Evolutionary conservation across 2,888 invertebrate genomes (phyloP).

Genomic region (Linyphia triangularis): DNA sequence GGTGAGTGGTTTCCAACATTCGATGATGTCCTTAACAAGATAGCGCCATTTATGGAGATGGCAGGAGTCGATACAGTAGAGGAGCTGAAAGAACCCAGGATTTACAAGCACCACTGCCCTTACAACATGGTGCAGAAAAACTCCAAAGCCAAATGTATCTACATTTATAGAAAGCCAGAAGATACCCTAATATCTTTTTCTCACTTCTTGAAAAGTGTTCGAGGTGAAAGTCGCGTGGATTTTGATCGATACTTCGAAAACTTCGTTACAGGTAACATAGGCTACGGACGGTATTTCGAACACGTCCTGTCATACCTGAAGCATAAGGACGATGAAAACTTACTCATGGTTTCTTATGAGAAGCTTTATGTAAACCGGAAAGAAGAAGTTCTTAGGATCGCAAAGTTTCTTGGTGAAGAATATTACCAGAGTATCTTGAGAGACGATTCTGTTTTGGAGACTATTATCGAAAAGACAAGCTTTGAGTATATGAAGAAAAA

Average conservation of each 20-base stretch:
- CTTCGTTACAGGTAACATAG: slow-evolving; percentile 79
- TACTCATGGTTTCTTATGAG: slow-evolving; percentile 80
- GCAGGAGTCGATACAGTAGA: slow-evolving; percentile 17
- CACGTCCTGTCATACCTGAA: slow-evolving; percentile 56
- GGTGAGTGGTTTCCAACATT: slow-evolving; percentile 77
- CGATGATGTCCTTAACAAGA: slow-evolving; percentile 72
- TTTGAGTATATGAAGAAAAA: slow-evolving; percentile 66
- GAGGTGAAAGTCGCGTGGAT: slow-evolving; percentile 23
- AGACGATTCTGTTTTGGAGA: background rate
- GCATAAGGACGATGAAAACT: slow-evolving; percentile 77
- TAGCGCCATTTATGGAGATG: slow-evolving; percentile 57
- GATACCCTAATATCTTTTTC: slow-evolving; percentile 80
- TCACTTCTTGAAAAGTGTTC: slow-evolving; percentile 77
- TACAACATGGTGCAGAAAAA: slow-evolving; percentile 59
- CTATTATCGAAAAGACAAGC: slow-evolving; percentile 33
- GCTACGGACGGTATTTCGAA: slow-evolving; percentile 73
- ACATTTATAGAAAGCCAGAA: slow-evolving; percentile 81
- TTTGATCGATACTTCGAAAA: slow-evolving; percentile 79
- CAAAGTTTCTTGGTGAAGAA: slow-evolving; percentile 72
- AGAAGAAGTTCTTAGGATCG: slow-evolving; percentile 75
- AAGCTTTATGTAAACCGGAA: slow-evolving; percentile 78
- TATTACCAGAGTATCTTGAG: background rate
- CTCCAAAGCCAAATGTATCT: slow-evolving; percentile 78
- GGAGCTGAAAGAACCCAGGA: slow-evolving; percentile 19
- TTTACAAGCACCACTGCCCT: slow-evolving; percentile 50